A percentile compares a stretch with the other conserved stretches of the same genome.
phyloP scores from a whole-genome alignment of 2,113 vertebrate species.

The Otolemur garnettii region DNA sequence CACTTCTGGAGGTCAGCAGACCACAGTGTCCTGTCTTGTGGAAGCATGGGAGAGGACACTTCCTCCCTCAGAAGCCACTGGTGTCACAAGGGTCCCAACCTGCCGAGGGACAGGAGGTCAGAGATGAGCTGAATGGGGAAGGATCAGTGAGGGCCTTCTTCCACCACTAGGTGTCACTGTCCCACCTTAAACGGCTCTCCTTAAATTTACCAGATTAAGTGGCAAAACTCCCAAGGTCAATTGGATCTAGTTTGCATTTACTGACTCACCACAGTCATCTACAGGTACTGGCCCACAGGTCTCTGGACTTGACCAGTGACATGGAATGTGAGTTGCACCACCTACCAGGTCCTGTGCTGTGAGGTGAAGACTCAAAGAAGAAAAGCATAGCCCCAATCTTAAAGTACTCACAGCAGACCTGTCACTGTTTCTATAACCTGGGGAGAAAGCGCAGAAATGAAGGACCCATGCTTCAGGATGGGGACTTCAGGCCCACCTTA shows the following conservation, averaged over 20 bases:
- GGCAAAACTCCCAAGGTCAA: not conserved
- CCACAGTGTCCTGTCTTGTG: fast-evolving
- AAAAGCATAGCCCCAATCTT: not conserved
- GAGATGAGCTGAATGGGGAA: not conserved
- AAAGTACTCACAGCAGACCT: not conserved
- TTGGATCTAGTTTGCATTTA: not conserved
- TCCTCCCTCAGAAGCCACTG: too few relatives aligned
- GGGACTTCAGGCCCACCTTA: not conserved
- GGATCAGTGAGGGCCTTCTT: not conserved
- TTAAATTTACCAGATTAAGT: not conserved
- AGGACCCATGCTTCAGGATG: not conserved
- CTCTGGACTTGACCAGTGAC: not conserved
- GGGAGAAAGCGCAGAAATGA: not conserved
- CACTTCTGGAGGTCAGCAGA: not conserved
- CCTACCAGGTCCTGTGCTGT: not conserved
- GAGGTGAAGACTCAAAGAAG: not conserved
- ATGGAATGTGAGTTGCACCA: not conserved
- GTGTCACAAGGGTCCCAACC: not conserved
- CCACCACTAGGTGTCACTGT: slow-evolving; percentile 77
- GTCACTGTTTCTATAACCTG: not conserved
- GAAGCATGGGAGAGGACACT: not conserved
- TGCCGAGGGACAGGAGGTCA: fast-evolving
- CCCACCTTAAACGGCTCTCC: not conserved
- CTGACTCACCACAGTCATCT: not conserved
- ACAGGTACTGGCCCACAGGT: not conserved